These are phyloP conservation scores for Armadillidium nasatum DNA, from an alignment of 1,140 invertebrate species.

Conservation along the genomic window DNA sequence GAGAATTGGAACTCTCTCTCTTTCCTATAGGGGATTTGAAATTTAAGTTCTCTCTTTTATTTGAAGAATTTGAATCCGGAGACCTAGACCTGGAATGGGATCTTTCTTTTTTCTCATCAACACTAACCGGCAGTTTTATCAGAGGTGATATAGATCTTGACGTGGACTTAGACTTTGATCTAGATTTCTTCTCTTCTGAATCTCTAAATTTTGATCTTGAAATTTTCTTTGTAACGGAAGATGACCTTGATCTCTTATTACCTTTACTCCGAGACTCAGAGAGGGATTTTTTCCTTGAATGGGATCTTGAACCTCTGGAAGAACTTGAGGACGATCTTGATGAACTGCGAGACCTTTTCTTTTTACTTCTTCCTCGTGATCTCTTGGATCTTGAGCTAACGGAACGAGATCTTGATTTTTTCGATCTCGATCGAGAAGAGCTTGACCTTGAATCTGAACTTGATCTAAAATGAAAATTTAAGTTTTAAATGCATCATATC, in stretches of 20 bases:
- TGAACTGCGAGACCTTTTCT: background rate
- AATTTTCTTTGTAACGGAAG: background rate
- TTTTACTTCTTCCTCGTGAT: background rate
- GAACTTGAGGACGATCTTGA: background rate
- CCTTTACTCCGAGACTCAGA: background rate
- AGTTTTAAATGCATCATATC: no score
- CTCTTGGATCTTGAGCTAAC: background rate
- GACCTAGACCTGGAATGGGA: background rate
- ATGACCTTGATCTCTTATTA: background rate
- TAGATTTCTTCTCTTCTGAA: background rate
- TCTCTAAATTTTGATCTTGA: background rate
- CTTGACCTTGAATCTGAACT: slow-evolving; percentile 3
- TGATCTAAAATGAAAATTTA: no score
- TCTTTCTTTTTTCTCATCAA: background rate
- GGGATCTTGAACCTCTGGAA: background rate
- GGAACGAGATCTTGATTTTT: background rate
- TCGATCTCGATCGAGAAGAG: background rate
- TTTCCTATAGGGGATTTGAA: background rate
- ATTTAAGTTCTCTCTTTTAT: background rate
- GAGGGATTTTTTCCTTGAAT: background rate
- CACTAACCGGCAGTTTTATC: background rate
- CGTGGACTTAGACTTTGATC: background rate
- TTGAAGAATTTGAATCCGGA: background rate
- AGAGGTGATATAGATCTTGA: background rate
- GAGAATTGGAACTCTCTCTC: background rate